Evolutionary conservation across 2,113 vertebrate genomes (phyloP), one percentile per base, ranked within the genome.

Genomic region (Scartelaos histophorus): DNA sequence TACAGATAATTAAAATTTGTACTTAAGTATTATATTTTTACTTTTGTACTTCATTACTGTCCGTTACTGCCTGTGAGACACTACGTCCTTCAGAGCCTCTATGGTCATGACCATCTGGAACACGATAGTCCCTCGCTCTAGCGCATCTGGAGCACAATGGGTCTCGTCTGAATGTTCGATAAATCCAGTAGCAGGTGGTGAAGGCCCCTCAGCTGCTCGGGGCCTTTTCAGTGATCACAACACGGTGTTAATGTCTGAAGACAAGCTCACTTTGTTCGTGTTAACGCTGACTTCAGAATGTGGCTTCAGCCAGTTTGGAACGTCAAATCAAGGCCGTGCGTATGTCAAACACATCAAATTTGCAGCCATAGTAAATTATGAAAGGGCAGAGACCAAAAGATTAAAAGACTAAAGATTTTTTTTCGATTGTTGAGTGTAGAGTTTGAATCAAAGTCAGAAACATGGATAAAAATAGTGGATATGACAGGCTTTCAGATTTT

Each of bases 31-130:
- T 29, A 4, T 4, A 29, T 29, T 29, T 29, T 29, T 29, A 29
- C 29, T 29, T 29, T 29, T 29, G 29, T 29, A 4, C 29, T 29
- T 29, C 29, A 29, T 29, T 29, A 29, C 29, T 29, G 4, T 29
- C 29, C 29, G 4, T 4, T 4, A 2, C 29, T 29, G 62, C 87
- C 90, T 84, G 72, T 88, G 84, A 87, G 88, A 91, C 88, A 87
- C 77, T 80, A 78, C 81, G 88, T 90, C 90, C 91, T 87, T 21
- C 75, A 35, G 29, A 80, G 83, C 71, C 67, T 90, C 87, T 87
- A 81, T 68, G 70, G 87, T 79, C 80, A 85, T 45, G 64, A 74
- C 86, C 88, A 91, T 93, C 91, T 92, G 92, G 89, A 93, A 90
- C 70, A 86, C 62, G 78, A 92, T 87, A 88, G 79, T 89, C 83